A percentile compares a stretch with the other conserved stretches of the same genome.
These are phyloP conservation scores for Botrylloides violaceus DNA, from an alignment of 23 tunicate genomes.

Conservation along the genomic window DNA sequence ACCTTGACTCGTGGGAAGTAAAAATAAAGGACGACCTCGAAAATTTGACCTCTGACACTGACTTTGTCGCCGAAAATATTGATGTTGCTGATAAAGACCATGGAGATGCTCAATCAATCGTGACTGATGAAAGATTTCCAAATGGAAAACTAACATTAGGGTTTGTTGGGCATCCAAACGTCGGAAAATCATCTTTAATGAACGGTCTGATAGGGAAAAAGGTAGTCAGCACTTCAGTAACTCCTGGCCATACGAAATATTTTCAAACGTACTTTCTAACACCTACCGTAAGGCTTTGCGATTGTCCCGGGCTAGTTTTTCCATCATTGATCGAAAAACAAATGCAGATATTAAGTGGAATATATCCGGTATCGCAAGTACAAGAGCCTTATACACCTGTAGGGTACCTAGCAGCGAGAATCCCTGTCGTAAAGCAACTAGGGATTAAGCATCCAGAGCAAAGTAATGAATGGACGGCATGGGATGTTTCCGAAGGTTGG, in stretches of 20 bases:
- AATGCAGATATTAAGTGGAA: conserved; percentile 79
- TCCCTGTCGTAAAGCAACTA: conserved; percentile 54
- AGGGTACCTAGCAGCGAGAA: conserved; percentile 74
- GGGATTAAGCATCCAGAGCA: conserved; percentile 33
- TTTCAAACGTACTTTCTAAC: conserved; percentile 82
- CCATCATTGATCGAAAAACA: conserved; percentile 84
- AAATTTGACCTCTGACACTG: neutral
- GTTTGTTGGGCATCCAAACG: conserved; percentile 93
- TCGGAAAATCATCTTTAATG: conserved; percentile 94
- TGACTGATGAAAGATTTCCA: conserved; percentile 9
- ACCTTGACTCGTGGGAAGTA: conserved; percentile 53
- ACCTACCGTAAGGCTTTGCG: conserved; percentile 60
- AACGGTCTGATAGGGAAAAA: conserved; percentile 88
- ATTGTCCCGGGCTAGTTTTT: conserved; percentile 91
- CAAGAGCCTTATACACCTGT: conserved; percentile 94
- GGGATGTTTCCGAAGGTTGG: conserved; percentile 96
- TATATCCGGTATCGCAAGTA: conserved; percentile 92
- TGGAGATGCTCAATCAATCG: neutral
- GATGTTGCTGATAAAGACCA: neutral
- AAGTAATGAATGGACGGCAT: conserved; percentile 66
- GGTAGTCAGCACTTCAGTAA: conserved; percentile 87
- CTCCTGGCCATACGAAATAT: conserved; percentile 97
- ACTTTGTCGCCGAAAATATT: neutral
- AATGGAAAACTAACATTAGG: conserved; percentile 60
- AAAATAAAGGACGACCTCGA: conserved; percentile 58